Percentiles rank a stretch among this genome's conserved stretches.
Conservation (phyloP, 2,113 vertebrate genomes). For the Diphyllodes magnificus region DNA sequence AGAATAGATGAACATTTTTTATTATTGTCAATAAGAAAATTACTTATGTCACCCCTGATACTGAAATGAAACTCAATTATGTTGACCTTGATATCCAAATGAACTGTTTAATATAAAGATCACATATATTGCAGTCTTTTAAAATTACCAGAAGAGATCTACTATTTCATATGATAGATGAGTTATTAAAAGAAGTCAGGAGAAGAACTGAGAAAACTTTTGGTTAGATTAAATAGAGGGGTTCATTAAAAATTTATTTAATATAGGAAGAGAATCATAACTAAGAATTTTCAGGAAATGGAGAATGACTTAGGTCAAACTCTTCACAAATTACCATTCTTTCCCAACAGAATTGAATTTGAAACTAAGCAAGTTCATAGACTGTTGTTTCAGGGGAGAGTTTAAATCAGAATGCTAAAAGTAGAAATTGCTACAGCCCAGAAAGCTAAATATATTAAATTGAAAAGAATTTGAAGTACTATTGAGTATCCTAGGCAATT, state of each 20-base stretch:
- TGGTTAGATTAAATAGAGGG: constrained; percentile 27
- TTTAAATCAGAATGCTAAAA: not conserved
- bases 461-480: not conserved
- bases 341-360: not conserved
- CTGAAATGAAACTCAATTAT: not conserved
- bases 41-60: not conserved
- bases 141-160: not conserved
- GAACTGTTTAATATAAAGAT: not conserved
- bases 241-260: constrained; percentile 35
- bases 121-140: not conserved
- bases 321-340: not conserved
- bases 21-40: constrained; percentile 11
- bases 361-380: not conserved
- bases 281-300: constrained; percentile 9
- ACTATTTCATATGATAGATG: not conserved
- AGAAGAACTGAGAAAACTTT: constrained; percentile 13
- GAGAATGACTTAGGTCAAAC: not conserved
- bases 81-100: not conserved
- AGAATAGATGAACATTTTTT: not conserved
- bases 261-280: not conserved
- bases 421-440: not conserved
- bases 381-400: not conserved
- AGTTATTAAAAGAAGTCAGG: not conserved
- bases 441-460: not conserved
- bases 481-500: not conserved